Base-by-base conservation (phyloP, 1,140 invertebrate genomes). In the Drosophila grimshawi region DNA sequence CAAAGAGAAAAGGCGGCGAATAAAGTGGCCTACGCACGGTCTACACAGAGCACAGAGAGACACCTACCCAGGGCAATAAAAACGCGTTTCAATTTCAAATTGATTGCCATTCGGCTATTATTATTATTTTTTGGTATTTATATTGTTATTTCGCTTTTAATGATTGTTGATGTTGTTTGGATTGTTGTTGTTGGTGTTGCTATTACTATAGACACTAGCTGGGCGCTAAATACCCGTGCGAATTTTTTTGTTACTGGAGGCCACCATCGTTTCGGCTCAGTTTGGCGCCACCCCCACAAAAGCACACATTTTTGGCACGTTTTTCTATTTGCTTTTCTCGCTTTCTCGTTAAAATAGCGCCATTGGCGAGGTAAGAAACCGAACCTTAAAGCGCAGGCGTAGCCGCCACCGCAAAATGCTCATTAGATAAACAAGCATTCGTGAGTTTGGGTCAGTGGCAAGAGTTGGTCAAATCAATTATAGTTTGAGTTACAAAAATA, bases 41-140 rank as follows among this genome's bases (percentile, higher is more conserved):
- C 65, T 43, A 67, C 55, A 62, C 68, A 48, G 19, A 19, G 19
- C 19, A 19, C 57, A 46, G 63, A 70, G 53, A 81, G 70, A 80
- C 67, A 80, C 68, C 71, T 79, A 70, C 70, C 69, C 82, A 63
- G 64, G 51, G 59, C 73, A 85, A 78, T 88, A 78, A 80, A 86
- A 88, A 81, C 68, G 73, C 77, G 83, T 83, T 88, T 88, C 83
- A 88, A 88, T 88, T 88, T 88, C 83, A 88, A 88, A 88, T 88
- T 88, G 85, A 89, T 88, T 88, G 85, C 77, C 83, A 77, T 80
- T 71, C 73, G 72, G 63, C 71, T 88, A 77, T 83, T 86, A 86
- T 86, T 86, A 82, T 86, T 85, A 74, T 73, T 56, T 56, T 61
- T 73, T 74, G 79, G 53, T 72, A 70, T 72, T 76, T 32, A 41